Evolutionary conservation across 2,113 vertebrate genomes (phyloP), one percentile per base, ranked within the genome.

Genomic region (Anhinga rufa): DNA sequence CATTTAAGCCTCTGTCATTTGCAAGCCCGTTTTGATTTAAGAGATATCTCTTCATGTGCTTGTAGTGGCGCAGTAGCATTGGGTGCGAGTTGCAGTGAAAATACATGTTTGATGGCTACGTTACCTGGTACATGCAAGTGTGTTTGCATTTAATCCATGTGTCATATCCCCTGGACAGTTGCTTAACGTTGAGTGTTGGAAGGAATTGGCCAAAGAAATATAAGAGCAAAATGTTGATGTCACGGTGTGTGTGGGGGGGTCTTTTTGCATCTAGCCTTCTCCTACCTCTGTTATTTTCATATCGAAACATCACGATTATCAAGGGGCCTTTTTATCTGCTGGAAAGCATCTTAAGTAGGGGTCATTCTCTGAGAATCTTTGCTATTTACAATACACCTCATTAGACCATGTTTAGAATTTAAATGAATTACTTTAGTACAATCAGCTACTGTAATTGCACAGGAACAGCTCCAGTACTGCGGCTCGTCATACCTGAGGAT

Each of bases 391-490:
- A 8, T 58, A 26, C 9, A 79, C 10, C 44, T 95, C 17, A 12
- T 94, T 72, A 94, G 61, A 38, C 26, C 36, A 9, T 13, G 78
- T 68, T 94, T 89, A 65, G 77, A 81, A 87, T 95, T 68, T 71
- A 91, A 91, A 95, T 87, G 5, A 82, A 84, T 92, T 93, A 40
- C 68, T 95, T 78, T 18, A 74, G 49, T 34, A 44, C 58, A 77
- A 44, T 79, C 64, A 91, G 79, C 54, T 70, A 34, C 74, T 89
- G 65, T 89, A 89, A 85, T 91, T 79, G 77, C 57, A 32, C 3
- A 34, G 57, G 57, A 92, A 57, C 77, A 79, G 65, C 77, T 57
- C 57, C 1, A 0, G 42, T 19, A 21, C 70, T 64, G 42, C 72
- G 91, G 72, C 91, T 82, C 24, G 11, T 82, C 52, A 6, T 89